A percentile compares a stretch with the other conserved stretches of the same genome.
These are phyloP conservation scores for Fregetta grallaria DNA, from an alignment of 2,113 vertebrate genomes.

Conservation along the genomic window DNA sequence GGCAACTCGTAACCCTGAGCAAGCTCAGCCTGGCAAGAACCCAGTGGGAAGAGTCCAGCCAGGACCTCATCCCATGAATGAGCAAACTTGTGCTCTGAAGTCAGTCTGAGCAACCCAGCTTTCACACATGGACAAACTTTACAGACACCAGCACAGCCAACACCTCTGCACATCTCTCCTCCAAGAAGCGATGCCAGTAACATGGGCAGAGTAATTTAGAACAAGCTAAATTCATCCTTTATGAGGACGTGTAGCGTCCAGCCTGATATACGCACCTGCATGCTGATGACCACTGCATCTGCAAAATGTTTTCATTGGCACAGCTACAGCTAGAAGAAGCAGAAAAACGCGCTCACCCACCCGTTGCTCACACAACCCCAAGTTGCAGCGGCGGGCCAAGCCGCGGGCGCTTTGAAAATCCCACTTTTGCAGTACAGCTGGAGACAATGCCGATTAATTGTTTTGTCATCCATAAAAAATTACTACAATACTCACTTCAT, in stretches of 20 bases:
- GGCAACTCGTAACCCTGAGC: background rate
- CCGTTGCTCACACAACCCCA: background rate
- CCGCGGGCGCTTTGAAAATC: background rate
- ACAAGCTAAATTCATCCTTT: background rate
- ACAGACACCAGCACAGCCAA: background rate
- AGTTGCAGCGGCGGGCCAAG: background rate
- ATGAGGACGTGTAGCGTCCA: accelerated
- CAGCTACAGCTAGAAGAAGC: background rate
- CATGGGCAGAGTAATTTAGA: background rate
- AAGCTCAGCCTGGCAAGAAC: background rate
- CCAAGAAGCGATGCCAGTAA: background rate
- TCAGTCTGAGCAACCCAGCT: background rate
- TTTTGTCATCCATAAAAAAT: slow-evolving; percentile 22
- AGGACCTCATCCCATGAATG: background rate
- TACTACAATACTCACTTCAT: slow-evolving; percentile 28
- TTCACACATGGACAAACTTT: background rate
- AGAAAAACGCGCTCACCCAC: background rate
- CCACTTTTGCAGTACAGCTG: background rate
- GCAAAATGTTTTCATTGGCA: background rate
- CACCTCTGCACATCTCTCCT: background rate
- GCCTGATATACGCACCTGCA: background rate
- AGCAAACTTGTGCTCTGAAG: background rate
- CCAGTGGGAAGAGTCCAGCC: background rate
- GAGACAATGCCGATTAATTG: slow-evolving; percentile 5
- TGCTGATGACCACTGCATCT: background rate